phyloP scores from a whole-genome alignment of 2,113 vertebrate species.

The Telmatochromis bifrenatus region DNA sequence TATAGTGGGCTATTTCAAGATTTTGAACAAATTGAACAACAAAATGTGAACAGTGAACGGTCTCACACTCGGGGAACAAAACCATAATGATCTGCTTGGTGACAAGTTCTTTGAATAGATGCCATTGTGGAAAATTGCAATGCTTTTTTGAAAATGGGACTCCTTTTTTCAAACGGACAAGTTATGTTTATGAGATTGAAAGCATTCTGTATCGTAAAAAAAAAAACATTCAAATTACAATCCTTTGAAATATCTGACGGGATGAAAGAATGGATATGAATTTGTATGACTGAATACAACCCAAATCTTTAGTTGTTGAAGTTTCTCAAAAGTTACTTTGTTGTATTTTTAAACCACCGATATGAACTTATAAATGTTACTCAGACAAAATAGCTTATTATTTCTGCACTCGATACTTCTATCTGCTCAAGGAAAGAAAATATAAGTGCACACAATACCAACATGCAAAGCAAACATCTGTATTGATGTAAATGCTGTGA shows the following conservation, averaged over 20 bases:
- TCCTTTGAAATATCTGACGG: neutral
- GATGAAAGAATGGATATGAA: neutral
- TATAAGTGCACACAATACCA: constrained; percentile 22
- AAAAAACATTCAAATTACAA: neutral
- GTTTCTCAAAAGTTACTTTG: neutral
- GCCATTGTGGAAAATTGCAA: constrained; percentile 9
- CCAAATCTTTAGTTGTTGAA: neutral
- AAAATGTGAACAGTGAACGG: neutral
- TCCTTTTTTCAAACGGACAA: neutral
- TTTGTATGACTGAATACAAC: neutral
- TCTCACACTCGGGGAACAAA: neutral
- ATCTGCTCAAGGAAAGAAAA: constrained; percentile 1
- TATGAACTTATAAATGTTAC: neutral
- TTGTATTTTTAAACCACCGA: neutral
- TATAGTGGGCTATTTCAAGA: neutral
- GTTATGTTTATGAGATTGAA: neutral
- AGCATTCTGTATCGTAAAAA: neutral
- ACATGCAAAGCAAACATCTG: constrained; percentile 67
- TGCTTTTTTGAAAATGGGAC: neutral
- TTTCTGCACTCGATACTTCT: constrained; percentile 5
- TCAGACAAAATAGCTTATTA: constrained; percentile 22
- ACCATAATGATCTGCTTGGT: neutral
- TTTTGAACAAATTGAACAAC: neutral
- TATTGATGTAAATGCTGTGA: constrained; percentile 70
- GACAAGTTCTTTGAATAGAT: constrained; percentile 1